Percentiles rank a stretch among this genome's conserved stretches.
Conservation (phyloP, 1,140 invertebrate genomes). For the Latrodectus geometricus region DNA sequence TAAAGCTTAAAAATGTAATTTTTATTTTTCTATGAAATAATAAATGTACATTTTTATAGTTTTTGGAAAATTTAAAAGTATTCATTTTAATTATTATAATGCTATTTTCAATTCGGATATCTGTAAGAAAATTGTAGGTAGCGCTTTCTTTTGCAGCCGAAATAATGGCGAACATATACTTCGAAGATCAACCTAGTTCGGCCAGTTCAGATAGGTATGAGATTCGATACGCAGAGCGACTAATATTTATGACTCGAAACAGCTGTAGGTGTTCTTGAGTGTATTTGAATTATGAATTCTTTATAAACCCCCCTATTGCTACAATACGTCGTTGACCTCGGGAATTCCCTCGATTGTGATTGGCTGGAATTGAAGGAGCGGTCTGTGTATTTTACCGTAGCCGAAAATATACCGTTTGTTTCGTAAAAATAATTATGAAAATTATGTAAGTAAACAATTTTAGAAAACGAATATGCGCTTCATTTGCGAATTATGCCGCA, state of each 20-base stretch:
- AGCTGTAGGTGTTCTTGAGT: neutral
- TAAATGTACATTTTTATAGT: no score
- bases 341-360: slow-evolving; percentile 34
- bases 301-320: neutral
- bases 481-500: no score
- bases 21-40: no score
- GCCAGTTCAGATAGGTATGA: slow-evolving; percentile 50
- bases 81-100: no score
- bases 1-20: no score
- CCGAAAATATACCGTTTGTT: no score
- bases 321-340: neutral
- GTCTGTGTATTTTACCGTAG: neutral
- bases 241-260: neutral
- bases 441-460: slow-evolving; percentile 5
- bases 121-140: slow-evolving; percentile 11
- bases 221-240: neutral
- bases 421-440: neutral
- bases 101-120: neutral
- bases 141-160: neutral
- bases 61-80: no score
- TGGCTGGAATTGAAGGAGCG: slow-evolving; percentile 29
- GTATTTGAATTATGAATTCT: neutral
- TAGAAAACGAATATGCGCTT: no score
- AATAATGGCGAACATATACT: slow-evolving; percentile 39
- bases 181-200: slow-evolving; percentile 47